A percentile compares a stretch with the other conserved stretches of the same genome.
Conservation (phyloP, 2,113 vertebrate species). For the Grammomys surdaster region DNA sequence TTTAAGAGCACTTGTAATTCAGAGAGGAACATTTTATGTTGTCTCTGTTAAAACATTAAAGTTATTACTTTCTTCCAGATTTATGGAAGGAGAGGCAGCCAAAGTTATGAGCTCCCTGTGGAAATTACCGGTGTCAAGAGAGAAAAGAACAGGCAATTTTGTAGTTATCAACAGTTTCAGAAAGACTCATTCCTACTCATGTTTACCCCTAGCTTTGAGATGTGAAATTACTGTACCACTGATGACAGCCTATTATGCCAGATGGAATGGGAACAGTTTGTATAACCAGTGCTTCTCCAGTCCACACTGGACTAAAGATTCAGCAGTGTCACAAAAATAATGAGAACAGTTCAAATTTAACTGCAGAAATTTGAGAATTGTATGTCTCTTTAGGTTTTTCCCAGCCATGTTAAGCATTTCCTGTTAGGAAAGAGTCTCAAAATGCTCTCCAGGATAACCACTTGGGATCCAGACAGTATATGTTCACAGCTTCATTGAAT, state of each 20-base stretch:
- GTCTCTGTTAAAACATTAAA: constrained; percentile 80
- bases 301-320: neutral
- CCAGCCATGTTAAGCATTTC: constrained; percentile 30
- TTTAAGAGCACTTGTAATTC: constrained; percentile 82
- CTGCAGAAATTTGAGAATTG: constrained; percentile 46
- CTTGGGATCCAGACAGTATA: neutral
- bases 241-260: constrained; percentile 42
- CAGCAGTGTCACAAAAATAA: neutral
- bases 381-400: neutral
- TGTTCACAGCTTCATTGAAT: neutral
- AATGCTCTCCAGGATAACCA: neutral
- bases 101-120: constrained; percentile 47
- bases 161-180: constrained; percentile 12
- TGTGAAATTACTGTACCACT: neutral
- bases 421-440: neutral
- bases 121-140: constrained; percentile 65
- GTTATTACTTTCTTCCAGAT: constrained; percentile 87
- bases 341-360: constrained; percentile 2
- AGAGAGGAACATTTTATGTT: constrained; percentile 88
- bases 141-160: constrained; percentile 27
- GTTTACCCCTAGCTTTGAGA: constrained; percentile 42
- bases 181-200: constrained; percentile 18
- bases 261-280: constrained; percentile 56
- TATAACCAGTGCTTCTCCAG: constrained; percentile 34
- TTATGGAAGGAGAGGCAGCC: constrained; percentile 81